Percentiles rank a stretch among this genome's conserved stretches.
Conservation (phyloP, 2,888 invertebrate species). For the Mythimna ferrago region DNA sequence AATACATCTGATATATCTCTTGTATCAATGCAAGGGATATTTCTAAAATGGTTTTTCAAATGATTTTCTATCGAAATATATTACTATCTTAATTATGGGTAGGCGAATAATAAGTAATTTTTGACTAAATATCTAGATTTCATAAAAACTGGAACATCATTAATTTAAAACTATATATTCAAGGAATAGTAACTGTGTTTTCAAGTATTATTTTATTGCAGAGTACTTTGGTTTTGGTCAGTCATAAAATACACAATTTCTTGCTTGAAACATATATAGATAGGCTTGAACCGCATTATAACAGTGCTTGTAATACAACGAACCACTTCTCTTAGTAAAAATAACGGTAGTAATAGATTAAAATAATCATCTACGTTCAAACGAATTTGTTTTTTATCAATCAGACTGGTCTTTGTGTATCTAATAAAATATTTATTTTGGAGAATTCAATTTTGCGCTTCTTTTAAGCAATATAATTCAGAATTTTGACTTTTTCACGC, state of each 20-base stretch:
- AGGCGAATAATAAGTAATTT: no score
- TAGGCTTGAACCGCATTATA: background rate
- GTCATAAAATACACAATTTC: background rate
- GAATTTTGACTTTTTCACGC: background rate
- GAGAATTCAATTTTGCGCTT: constrained; percentile 45
- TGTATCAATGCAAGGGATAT: background rate
- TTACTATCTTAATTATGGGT: background rate
- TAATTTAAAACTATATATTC: background rate
- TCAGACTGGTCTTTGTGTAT: constrained; percentile 28
- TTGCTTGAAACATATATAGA: background rate
- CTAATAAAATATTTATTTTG: constrained; percentile 52
- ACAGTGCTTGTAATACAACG: constrained; percentile 4
- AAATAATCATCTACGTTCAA: constrained; percentile 47
- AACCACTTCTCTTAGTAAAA: constrained; percentile 16
- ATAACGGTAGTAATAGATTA: constrained; percentile 56
- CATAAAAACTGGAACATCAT: background rate
- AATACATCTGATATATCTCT: background rate
- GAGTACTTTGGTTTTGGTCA: no score
- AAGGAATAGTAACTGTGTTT: background rate
- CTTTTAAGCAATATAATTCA: constrained; percentile 25
- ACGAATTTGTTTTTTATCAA: constrained; percentile 56
- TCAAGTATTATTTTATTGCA: background rate
- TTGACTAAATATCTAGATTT: background rate
- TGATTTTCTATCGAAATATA: background rate
- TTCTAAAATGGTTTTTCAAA: background rate